Conservation (phyloP, 2,888 invertebrate genomes). For the Athalia rosae region DNA sequence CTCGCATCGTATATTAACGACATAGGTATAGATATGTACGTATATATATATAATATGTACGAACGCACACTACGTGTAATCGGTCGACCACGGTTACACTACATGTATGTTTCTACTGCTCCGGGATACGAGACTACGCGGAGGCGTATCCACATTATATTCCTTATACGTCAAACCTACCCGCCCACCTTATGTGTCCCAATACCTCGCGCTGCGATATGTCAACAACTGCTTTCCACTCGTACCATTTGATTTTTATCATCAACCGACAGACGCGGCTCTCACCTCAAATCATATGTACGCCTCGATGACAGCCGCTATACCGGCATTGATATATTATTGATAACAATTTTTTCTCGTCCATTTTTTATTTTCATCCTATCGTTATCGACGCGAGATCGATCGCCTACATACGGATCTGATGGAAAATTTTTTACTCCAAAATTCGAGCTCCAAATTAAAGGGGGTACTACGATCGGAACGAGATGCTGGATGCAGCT, state of each 20-base stretch:
- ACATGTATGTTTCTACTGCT: not conserved
- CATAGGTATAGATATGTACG: not conserved
- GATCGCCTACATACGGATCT: too few relatives aligned
- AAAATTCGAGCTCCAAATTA: too few relatives aligned
- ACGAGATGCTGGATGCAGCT: too few relatives aligned
- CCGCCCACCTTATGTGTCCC: slow-evolving; percentile 68
- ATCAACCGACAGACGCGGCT: not conserved
- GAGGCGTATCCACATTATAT: slow-evolving; percentile 69
- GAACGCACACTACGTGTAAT: not conserved
- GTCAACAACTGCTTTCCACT: slow-evolving; percentile 67
- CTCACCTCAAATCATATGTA: not conserved
- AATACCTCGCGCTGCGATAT: slow-evolving; percentile 67
- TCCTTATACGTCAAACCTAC: slow-evolving; percentile 68
- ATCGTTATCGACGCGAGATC: not conserved
- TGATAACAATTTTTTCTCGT: not conserved
- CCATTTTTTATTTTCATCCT: not conserved
- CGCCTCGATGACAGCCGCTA: slow-evolving; percentile 17
- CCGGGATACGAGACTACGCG: slow-evolving; percentile 53
- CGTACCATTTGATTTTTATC: slow-evolving; percentile 32
- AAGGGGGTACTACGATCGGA: too few relatives aligned
- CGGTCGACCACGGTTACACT: not conserved
- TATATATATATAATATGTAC: not conserved
- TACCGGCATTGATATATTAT: not conserved
- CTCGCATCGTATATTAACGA: not conserved
- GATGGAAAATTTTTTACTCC: too few relatives aligned